Percentiles rank a stretch among this genome's conserved stretches.
Conservation (phyloP, 2,888 invertebrate genomes). For the Dorcus parallelipipedus region DNA sequence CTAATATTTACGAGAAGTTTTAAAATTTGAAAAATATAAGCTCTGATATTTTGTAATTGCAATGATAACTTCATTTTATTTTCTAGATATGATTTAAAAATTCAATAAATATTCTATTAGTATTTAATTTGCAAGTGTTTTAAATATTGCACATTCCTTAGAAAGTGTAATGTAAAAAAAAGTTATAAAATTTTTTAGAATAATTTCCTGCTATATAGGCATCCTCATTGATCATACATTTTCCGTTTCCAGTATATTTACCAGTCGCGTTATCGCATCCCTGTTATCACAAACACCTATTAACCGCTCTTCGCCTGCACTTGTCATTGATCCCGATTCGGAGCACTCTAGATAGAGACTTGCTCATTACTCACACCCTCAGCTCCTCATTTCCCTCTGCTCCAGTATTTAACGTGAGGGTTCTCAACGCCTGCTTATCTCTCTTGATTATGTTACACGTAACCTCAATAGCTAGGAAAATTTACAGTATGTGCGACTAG, state of each 20-base stretch:
- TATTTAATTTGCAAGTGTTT: no score
- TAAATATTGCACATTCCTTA: no score
- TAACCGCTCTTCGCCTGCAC: constrained; percentile 47
- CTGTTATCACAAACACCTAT: constrained; percentile 48
- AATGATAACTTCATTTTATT: no score
- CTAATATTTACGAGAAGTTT: no score
- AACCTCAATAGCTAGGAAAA: constrained; percentile 40
- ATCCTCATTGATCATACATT: constrained; percentile 50
- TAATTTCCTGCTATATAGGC: constrained; percentile 45
- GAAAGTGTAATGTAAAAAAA: no score
- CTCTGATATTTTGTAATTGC: no score
- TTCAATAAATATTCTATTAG: no score
- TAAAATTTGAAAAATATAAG: no score
- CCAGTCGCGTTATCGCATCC: constrained; percentile 45
- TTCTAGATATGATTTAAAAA: no score
- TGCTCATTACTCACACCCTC: constrained; percentile 47
- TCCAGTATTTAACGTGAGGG: constrained; percentile 41
- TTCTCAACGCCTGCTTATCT: constrained; percentile 42
- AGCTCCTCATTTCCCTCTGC: constrained; percentile 41
- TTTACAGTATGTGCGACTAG: constrained; percentile 17
- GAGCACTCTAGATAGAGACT: constrained; percentile 34
- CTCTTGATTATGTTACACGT: constrained; percentile 42
- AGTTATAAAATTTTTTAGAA: constrained; percentile 16
- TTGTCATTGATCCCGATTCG: constrained; percentile 49
- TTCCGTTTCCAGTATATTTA: constrained; percentile 52